These are phyloP conservation scores for Gopherus flavomarginatus DNA, from an alignment of 2,113 vertebrate genomes.

Conservation along the genomic window DNA sequence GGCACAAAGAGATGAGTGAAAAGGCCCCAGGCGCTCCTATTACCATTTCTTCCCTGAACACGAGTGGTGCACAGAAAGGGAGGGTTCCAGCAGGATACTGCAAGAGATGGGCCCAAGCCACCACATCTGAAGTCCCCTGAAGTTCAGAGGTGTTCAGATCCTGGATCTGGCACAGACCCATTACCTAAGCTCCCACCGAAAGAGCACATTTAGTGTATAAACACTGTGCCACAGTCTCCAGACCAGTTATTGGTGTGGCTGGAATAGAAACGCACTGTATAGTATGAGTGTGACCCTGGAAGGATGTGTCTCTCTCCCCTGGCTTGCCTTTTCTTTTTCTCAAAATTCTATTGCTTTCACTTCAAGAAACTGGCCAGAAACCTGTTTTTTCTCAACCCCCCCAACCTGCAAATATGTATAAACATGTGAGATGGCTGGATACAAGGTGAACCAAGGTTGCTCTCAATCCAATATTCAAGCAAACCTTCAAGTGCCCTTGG, in stretches of 20 bases:
- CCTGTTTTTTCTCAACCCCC: neutral
- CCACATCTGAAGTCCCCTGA: neutral
- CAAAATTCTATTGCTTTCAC: neutral
- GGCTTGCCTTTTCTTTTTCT: neutral
- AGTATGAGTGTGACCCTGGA: neutral
- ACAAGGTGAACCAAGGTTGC: slow-evolving; percentile 32
- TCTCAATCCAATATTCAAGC: neutral
- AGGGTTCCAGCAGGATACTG: neutral
- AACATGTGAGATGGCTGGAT: neutral
- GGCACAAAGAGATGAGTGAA: neutral
- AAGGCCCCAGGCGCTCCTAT: neutral
- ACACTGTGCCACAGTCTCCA: neutral
- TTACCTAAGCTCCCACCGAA: neutral
- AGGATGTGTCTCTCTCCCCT: neutral
- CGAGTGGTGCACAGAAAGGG: neutral
- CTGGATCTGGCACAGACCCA: neutral
- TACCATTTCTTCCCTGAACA: neutral
- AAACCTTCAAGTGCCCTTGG: slow-evolving; percentile 42
- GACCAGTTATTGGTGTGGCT: neutral
- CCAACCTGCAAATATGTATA: neutral
- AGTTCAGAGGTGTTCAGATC: neutral
- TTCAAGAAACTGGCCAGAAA: neutral
- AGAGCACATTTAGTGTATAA: neutral
- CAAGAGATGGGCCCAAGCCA: neutral
- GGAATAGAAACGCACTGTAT: neutral